Base-by-base conservation (phyloP, 2,888 invertebrate genomes). In the Meandrusa payeni region DNA sequence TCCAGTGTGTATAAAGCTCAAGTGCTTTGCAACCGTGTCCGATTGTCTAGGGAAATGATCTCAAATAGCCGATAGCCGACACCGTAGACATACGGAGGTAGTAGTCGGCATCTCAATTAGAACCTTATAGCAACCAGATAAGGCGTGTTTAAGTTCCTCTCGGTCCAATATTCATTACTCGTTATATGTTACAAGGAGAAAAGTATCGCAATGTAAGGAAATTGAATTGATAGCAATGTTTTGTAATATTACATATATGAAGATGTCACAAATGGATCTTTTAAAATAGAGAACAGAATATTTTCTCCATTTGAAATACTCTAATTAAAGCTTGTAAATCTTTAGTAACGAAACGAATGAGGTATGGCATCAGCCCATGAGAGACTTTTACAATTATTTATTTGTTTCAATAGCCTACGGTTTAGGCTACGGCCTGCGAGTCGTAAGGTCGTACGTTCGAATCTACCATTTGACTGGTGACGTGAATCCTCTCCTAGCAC, bases 111-210 rank as follows among this genome's bases (percentile, higher is more conserved):
- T 23, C 11, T n/a, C 5, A 37, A 29, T 20, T 31, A 31, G 6
- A 26, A 23, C 37, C 36, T 40, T 43, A 40, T 15, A 13, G 9
- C 10, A 13, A 40, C 26, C 9, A 17, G 5, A 33, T 37, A 23
- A 36, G 12, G 33, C 9, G 22, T 29, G n/a, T 10, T 5, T 2
- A 12, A 7, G n/a, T 27, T 13, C 2, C 5, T 3, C n/a, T 10
- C 17, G n/a, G 13, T 27, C 28, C 45, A 23, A 36, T 15, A 12
- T 19, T 28, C 23, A 36, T 32, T 45, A 41, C 24, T 7, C 24
- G 37, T 47, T n/a, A 47, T 51, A 45, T 46, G 38, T 51, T 49
- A 47, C 51, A 51, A 48, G 46, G 48, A 49, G 48, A 51, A 46
- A 46, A 44, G 38, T 48, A 44, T 15, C 36, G 46, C 48, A 51